Evolutionary conservation across 2,888 invertebrate species (phyloP).

Genomic region (Seladonia tumulorum): DNA sequence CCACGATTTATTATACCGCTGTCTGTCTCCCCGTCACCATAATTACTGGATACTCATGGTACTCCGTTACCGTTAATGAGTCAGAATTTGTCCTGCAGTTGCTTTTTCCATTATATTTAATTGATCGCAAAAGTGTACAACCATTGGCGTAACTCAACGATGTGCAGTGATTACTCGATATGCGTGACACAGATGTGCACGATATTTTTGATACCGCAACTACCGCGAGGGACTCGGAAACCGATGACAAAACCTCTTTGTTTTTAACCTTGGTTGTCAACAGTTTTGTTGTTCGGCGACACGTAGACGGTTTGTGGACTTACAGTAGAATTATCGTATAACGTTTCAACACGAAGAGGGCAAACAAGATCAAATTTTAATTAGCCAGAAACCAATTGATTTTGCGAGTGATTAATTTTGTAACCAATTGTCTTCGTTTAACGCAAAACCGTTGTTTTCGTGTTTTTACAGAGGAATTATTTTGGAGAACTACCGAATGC

Average conservation of each 20-base stretch:
- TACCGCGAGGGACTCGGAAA: no score
- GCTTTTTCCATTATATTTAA: neutral
- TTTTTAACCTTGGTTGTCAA: no score
- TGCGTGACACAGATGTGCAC: no score
- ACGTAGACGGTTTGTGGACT: no score
- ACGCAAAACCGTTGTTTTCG: neutral
- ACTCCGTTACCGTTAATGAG: constrained; percentile 57
- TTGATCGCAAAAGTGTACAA: neutral
- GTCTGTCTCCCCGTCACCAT: constrained; percentile 61
- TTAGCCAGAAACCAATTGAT: neutral
- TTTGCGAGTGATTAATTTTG: neutral
- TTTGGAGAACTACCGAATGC: neutral
- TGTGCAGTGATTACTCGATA: neutral
- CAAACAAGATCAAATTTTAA: neutral
- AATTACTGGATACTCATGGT: constrained; percentile 64
- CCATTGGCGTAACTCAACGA: neutral
- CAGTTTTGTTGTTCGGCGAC: no score
- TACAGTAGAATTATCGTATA: no score
- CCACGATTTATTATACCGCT: constrained; percentile 45
- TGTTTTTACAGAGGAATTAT: neutral
- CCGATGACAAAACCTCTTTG: no score
- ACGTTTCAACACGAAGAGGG: no score
- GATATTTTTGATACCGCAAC: no score
- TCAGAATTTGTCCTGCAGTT: constrained; percentile 35
- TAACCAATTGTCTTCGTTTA: neutral